A percentile compares a stretch with the other conserved stretches of the same genome.
These are phyloP conservation scores for Pogonomyrmex californicus DNA, from an alignment of 1,140 invertebrate genomes.

Conservation along the genomic window DNA sequence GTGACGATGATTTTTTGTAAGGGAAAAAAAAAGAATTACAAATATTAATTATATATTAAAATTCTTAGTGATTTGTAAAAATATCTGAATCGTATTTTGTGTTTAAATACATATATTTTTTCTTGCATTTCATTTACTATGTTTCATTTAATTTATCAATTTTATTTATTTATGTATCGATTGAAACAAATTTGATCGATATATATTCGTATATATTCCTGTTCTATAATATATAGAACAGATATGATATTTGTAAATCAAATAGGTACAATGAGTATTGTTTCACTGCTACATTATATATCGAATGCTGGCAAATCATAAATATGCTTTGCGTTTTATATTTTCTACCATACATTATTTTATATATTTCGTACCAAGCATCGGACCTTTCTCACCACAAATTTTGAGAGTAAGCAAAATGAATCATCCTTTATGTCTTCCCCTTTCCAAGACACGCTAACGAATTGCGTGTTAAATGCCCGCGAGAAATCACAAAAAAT, in stretches of 20 bases:
- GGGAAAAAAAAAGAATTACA: not conserved
- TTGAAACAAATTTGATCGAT: slow-evolving; percentile 21
- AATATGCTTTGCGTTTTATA: slow-evolving; percentile 15
- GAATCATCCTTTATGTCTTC: slow-evolving; percentile 40
- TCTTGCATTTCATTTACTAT: not conserved
- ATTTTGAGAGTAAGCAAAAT: slow-evolving; percentile 38
- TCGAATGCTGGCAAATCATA: slow-evolving; percentile 12
- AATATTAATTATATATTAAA: not conserved
- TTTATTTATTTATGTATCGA: not conserved
- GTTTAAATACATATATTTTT: not conserved
- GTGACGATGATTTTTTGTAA: not conserved
- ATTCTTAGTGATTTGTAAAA: not conserved
- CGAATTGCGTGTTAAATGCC: slow-evolving; percentile 62
- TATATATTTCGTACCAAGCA: slow-evolving; percentile 7
- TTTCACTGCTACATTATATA: not conserved
- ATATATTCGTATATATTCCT: not conserved
- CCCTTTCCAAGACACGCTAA: slow-evolving; percentile 51
- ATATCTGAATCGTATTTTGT: not conserved
- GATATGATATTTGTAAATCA: not conserved
- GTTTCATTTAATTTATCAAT: not conserved
- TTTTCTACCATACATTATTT: not conserved
- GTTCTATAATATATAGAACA: not conserved
- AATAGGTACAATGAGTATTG: not conserved
- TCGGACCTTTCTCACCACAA: slow-evolving; percentile 29
- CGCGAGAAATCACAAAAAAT: slow-evolving; percentile 49